Evolutionary conservation across 2,888 invertebrate species (phyloP).

Genomic region (Suillia variegata): DNA sequence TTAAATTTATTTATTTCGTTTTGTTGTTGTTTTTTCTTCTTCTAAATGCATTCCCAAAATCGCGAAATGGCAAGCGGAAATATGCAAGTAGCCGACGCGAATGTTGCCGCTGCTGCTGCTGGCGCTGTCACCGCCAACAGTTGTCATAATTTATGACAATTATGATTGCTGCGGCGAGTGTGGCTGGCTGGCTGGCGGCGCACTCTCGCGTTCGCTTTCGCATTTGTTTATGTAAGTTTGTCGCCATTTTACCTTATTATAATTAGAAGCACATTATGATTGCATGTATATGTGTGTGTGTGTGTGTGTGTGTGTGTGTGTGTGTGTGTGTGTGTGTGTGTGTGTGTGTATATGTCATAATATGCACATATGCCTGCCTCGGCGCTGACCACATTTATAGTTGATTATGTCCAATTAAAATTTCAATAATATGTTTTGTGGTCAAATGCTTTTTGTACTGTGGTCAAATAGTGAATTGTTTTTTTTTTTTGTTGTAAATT

Average conservation of each 20-base stretch:
- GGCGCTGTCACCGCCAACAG: neutral
- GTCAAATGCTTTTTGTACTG: neutral
- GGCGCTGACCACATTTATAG: conserved; percentile 24
- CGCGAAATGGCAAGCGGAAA: neutral
- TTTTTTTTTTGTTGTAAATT: too few relatives aligned
- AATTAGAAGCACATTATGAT: conserved; percentile 50
- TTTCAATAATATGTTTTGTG: conserved; percentile 27
- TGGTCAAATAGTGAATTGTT: too few relatives aligned
- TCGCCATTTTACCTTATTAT: conserved; percentile 33
- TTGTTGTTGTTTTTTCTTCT: too few relatives aligned
- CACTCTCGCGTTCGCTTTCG: neutral
- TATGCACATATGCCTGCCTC: too few relatives aligned
- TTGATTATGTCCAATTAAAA: conserved; percentile 47
- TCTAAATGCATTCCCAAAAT: neutral
- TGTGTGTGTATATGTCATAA: too few relatives aligned
- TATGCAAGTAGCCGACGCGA: neutral
- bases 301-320: too few relatives aligned
- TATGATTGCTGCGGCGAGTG: conserved; percentile 10
- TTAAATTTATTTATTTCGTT: neutral
- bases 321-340: too few relatives aligned
- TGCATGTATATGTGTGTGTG: too few relatives aligned
- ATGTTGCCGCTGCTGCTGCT: neutral
- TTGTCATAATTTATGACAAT: conserved; percentile 42
- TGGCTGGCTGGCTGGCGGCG: neutral
- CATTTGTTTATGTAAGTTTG: conserved; percentile 5